Conservation (phyloP, 2,888 invertebrate genomes). For the Bellardia bayeri region DNA sequence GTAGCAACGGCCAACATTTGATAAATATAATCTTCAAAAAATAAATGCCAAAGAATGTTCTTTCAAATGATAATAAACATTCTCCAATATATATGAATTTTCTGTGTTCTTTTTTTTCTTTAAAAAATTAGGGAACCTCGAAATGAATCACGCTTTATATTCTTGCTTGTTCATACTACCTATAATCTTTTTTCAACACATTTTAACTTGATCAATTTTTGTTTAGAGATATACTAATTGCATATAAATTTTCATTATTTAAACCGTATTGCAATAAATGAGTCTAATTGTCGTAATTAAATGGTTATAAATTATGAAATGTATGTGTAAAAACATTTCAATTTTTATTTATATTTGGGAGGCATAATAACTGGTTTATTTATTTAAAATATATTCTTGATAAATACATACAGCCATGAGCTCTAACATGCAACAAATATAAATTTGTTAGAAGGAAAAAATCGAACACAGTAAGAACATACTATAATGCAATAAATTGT, state of each 20-base stretch:
- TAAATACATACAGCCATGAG: not conserved
- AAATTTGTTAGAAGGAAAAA: constrained; percentile 7
- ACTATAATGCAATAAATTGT: constrained; percentile 47
- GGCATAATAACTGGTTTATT: constrained; percentile 58
- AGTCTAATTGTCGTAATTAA: constrained; percentile 65
- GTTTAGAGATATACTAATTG: constrained; percentile 7
- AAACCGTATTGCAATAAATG: constrained; percentile 43
- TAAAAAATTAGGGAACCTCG: too few relatives aligned
- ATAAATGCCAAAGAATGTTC: too few relatives aligned
- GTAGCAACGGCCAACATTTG: too few relatives aligned
- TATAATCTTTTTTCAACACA: not conserved
- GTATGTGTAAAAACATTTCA: constrained; percentile 30
- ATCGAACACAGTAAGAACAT: constrained; percentile 5
- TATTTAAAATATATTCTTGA: constrained; percentile 17
- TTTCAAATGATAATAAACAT: too few relatives aligned
- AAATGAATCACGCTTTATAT: too few relatives aligned
- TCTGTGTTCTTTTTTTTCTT: too few relatives aligned
- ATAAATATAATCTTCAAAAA: too few relatives aligned
- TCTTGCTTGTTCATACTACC: too few relatives aligned
- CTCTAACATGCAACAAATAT: not conserved
- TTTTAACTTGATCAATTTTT: not conserved
- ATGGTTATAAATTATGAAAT: constrained; percentile 60
- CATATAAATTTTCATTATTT: constrained; percentile 44
- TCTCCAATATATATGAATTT: too few relatives aligned
- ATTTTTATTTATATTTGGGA: constrained; percentile 37